Evolutionary conservation across 2,888 invertebrate genomes (phyloP).

Genomic region (Nymphalis polychloros): DNA sequence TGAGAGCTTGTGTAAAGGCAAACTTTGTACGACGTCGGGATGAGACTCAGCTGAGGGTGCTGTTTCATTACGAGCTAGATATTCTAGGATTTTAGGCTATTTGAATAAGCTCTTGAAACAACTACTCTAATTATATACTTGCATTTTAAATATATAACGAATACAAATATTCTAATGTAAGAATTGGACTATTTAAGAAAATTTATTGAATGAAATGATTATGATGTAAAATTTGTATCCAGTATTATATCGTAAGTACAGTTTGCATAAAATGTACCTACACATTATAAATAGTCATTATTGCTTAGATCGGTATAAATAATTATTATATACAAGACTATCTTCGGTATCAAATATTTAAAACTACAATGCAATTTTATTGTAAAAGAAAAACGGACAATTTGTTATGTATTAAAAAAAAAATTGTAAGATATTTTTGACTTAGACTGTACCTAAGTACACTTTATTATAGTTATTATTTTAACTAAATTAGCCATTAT

Average conservation of each 20-base stretch:
- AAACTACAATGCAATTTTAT: no score
- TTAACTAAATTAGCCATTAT: not conserved
- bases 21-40: slow-evolving; percentile 49
- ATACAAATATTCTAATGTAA: slow-evolving; percentile 1
- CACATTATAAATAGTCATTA: no score
- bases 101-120: slow-evolving; percentile 29
- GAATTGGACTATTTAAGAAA: not conserved
- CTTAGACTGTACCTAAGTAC: not conserved
- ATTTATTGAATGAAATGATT: no score
- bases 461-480: not conserved
- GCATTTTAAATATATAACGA: slow-evolving; percentile 13
- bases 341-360: no score
- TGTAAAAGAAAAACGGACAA: not conserved
- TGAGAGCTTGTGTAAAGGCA: slow-evolving; percentile 46
- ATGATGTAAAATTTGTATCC: no score
- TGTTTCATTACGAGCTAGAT: slow-evolving; percentile 49
- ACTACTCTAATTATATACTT: slow-evolving; percentile 27
- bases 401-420: not conserved
- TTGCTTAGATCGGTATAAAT: no score
- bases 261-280: no score
- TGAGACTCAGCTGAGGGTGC: slow-evolving; percentile 52
- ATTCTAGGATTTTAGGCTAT: slow-evolving; percentile 44
- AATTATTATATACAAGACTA: not conserved
- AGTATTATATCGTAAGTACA: no score
- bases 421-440: not conserved